Evolutionary conservation across 2,113 vertebrate genomes (phyloP).

Genomic region (Deroptyus accipitrinus): DNA sequence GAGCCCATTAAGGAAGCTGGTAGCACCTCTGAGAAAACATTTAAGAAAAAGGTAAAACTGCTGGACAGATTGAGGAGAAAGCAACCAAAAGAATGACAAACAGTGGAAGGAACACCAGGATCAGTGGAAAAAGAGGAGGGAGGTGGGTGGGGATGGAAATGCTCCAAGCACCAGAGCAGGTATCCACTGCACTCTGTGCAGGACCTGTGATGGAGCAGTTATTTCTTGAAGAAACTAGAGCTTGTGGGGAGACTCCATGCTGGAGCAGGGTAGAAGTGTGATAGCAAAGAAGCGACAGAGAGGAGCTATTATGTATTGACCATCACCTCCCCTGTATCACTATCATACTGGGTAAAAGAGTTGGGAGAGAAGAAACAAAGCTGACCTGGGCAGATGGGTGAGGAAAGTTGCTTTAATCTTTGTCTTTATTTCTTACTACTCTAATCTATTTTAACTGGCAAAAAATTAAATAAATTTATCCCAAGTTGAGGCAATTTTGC

Average conservation of each 20-base stretch:
- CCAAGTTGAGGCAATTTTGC: not conserved
- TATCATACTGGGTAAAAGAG: not conserved
- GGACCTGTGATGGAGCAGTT: not conserved
- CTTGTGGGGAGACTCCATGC: rapidly evolving
- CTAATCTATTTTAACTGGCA: not conserved
- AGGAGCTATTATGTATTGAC: not conserved
- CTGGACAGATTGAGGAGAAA: not conserved
- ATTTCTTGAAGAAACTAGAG: not conserved
- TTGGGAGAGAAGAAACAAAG: not conserved
- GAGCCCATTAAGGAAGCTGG: not conserved
- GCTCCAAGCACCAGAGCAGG: not conserved
- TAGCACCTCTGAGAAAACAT: not conserved
- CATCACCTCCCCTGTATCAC: not conserved
- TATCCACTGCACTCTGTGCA: not conserved
- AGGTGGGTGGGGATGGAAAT: rapidly evolving
- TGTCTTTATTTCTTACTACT: not conserved
- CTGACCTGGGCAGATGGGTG: not conserved
- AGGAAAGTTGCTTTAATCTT: not conserved
- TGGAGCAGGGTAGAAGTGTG: not conserved
- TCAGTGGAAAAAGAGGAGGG: not conserved
- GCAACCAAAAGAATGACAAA: not conserved
- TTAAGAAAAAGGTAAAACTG: not conserved
- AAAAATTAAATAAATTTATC: not conserved
- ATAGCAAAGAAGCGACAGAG: not conserved
- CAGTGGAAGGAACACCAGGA: not conserved